Conservation (phyloP, 2,888 invertebrate genomes). For the Parasteatoda lunata region DNA sequence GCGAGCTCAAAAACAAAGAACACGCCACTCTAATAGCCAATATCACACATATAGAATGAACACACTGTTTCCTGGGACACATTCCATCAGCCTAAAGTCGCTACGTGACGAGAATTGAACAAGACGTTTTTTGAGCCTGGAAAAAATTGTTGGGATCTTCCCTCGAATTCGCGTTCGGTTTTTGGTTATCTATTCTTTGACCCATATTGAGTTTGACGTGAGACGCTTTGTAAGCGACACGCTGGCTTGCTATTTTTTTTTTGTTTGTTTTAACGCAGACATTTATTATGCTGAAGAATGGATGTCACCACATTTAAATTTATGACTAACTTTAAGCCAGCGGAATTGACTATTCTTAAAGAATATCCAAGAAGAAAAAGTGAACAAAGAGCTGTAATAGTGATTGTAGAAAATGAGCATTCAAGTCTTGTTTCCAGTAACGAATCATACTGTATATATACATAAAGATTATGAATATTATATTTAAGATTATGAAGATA, state of each 20-base stretch:
- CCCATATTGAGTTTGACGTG: constrained; percentile 58
- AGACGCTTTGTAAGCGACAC: constrained; percentile 30
- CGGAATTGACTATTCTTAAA: constrained; percentile 27
- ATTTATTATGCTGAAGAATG: constrained; percentile 46
- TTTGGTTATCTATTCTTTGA: constrained; percentile 36
- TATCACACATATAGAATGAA: constrained; percentile 34
- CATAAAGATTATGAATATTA: too few relatives aligned
- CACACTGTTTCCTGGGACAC: constrained; percentile 42
- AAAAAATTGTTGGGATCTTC: constrained; percentile 21
- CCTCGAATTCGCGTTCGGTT: constrained; percentile 27
- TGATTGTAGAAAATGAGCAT: too few relatives aligned
- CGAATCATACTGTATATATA: too few relatives aligned
- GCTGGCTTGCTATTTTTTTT: constrained; percentile 26
- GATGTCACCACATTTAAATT: constrained; percentile 51
- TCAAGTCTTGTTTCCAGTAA: too few relatives aligned
- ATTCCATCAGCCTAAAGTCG: constrained; percentile 50
- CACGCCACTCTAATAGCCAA: constrained; percentile 46
- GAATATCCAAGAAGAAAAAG: not conserved
- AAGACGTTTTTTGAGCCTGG: constrained; percentile 27
- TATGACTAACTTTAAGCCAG: constrained; percentile 28
- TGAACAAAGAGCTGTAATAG: too few relatives aligned
- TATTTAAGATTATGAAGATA: too few relatives aligned
- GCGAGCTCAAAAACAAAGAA: constrained; percentile 32
- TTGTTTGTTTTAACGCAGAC: constrained; percentile 7
- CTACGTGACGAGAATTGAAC: constrained; percentile 51